phyloP scores from a whole-genome alignment of 2,113 vertebrate species.

The Eurypyga helias region DNA sequence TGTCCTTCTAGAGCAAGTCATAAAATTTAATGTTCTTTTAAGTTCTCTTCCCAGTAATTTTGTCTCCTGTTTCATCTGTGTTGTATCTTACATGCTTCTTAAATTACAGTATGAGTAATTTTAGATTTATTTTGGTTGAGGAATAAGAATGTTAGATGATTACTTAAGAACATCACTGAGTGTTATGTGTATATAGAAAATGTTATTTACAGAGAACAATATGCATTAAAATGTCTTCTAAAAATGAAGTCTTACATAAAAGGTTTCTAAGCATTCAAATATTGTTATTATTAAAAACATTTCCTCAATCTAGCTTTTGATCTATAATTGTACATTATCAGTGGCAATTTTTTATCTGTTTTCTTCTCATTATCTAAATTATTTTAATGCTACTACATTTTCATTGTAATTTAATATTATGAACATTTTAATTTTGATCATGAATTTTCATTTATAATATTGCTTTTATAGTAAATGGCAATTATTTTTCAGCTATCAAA shows the following conservation, averaged over 20 bases:
- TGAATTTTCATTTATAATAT: not conserved
- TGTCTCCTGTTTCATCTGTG: not conserved
- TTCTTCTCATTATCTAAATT: slow-evolving; percentile 21
- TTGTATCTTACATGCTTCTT: not conserved
- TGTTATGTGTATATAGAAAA: not conserved
- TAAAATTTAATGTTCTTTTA: not conserved
- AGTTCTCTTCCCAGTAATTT: not conserved
- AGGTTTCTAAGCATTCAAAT: not conserved
- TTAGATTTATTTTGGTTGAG: not conserved
- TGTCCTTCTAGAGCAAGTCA: not conserved
- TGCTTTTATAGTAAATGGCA: not conserved
- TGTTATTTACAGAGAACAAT: not conserved
- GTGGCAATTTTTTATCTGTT: slow-evolving; percentile 18
- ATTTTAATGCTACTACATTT: not conserved
- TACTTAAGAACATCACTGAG: not conserved
- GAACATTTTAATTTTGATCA: slow-evolving; percentile 20
- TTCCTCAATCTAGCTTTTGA: not conserved
- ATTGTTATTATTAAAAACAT: not conserved
- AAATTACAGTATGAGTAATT: not conserved
- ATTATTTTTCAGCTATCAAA: slow-evolving; percentile 19
- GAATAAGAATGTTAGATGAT: not conserved
- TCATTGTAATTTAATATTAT: too few species aligned
- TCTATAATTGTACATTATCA: not conserved
- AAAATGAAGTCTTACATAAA: not conserved
- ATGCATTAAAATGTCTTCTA: not conserved